A percentile compares a stretch with the other conserved stretches of the same genome.
Conservation (phyloP, 2,888 invertebrate genomes). For the Mechanitis messenoides region DNA sequence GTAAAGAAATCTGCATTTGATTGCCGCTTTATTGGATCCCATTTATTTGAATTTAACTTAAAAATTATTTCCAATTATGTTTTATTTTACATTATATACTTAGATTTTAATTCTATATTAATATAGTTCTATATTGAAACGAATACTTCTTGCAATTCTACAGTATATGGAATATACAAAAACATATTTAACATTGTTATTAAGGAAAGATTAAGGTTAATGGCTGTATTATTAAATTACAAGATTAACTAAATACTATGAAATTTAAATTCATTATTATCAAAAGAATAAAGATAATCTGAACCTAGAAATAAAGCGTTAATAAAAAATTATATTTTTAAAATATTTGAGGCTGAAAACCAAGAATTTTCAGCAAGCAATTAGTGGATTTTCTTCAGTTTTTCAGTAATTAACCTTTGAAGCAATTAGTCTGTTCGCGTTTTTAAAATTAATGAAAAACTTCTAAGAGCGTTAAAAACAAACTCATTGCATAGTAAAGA, state of each 20-base stretch:
- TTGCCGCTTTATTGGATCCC: slow-evolving; percentile 25
- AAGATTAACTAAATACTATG: too few species aligned
- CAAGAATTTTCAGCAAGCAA: not conserved
- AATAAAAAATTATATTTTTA: not conserved
- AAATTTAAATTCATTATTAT: not conserved
- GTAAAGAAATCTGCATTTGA: slow-evolving; percentile 34
- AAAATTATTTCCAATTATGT: slow-evolving; percentile 4
- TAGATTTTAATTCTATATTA: not conserved
- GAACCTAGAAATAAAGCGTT: not conserved
- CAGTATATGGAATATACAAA: too few species aligned
- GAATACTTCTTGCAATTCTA: too few species aligned
- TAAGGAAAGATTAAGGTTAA: too few species aligned
- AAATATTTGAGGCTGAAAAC: not conserved
- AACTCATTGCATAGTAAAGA: slow-evolving; percentile 2
- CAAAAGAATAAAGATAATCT: slow-evolving; percentile 8
- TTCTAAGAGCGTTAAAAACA: not conserved
- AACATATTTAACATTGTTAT: too few species aligned
- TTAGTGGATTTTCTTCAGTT: slow-evolving; percentile 1
- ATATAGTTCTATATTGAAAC: too few species aligned
- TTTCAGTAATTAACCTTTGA: slow-evolving; percentile 23
- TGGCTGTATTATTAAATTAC: too few species aligned
- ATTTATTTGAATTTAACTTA: slow-evolving; percentile 11
- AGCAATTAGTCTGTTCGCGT: slow-evolving; percentile 26
- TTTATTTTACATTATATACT: not conserved
- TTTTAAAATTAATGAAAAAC: slow-evolving; percentile 5